Percentiles rank a stretch among this genome's conserved stretches.
Evolutionary conservation across 2,113 vertebrate genomes (phyloP).

Genomic region (Casuarius casuarius): DNA sequence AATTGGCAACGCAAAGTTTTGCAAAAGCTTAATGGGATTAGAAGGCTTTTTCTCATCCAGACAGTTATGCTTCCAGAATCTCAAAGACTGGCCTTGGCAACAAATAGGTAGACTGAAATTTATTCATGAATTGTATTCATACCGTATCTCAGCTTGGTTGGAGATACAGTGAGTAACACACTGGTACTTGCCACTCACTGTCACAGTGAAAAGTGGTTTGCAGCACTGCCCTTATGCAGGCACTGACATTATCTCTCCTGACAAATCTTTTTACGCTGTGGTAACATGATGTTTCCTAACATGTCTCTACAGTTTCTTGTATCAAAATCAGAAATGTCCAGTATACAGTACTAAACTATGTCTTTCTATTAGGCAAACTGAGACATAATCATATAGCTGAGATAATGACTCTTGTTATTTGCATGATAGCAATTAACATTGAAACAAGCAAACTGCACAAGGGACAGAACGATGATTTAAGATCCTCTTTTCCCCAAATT

Average conservation of each 20-base stretch:
- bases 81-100: neutral
- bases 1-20: neutral
- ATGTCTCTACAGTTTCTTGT: accelerated
- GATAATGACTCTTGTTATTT: neutral
- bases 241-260: neutral
- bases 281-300: neutral
- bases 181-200: neutral
- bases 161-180: neutral
- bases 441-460: neutral
- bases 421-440: neutral
- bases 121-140: neutral
- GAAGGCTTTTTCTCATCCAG: neutral
- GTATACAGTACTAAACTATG: neutral
- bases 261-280: neutral
- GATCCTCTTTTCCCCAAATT: neutral
- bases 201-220: neutral
- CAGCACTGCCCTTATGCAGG: neutral
- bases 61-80: neutral
- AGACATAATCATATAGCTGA: neutral
- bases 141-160: neutral
- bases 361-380: neutral
- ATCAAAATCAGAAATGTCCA: neutral
- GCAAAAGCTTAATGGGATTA: neutral
- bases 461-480: neutral
- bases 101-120: neutral